Conservation (phyloP, 2,797 vertebrate genomes). For the Lepilemur septentrionalis region DNA sequence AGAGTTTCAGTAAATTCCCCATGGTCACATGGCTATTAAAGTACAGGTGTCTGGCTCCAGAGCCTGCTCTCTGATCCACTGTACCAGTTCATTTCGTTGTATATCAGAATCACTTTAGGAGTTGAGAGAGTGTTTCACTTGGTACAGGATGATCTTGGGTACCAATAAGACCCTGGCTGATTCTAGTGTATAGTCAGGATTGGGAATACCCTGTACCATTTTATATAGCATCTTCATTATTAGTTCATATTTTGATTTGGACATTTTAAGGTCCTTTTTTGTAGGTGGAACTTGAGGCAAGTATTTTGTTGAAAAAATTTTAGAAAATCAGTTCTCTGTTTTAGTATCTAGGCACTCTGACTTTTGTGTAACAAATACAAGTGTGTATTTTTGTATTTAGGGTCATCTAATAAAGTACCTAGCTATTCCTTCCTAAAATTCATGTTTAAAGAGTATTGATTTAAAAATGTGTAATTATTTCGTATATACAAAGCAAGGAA, state of each 20-base stretch:
- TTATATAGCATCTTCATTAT: background rate
- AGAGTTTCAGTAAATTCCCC: background rate
- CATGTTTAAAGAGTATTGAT: constrained; percentile 50
- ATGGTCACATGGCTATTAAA: background rate
- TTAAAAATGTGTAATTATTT: constrained; percentile 2
- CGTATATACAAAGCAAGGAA: background rate
- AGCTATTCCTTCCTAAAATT: constrained; percentile 52
- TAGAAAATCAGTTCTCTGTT: background rate
- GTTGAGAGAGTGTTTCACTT: background rate
- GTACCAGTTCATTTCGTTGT: no score
- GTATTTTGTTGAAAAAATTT: background rate
- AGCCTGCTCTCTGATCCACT: background rate
- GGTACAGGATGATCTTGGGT: background rate
- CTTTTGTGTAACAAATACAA: background rate
- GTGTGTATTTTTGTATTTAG: background rate
- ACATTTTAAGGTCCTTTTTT: constrained; percentile 13
- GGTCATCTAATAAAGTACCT: background rate
- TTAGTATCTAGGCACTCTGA: background rate
- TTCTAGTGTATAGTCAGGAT: background rate
- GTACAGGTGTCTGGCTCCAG: background rate
- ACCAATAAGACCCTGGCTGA: background rate
- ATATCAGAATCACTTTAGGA: background rate
- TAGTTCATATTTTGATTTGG: background rate
- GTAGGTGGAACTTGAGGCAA: background rate
- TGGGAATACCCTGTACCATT: background rate